Evolutionary conservation across 2,797 vertebrate species (phyloP).

Genomic region (Pogonophryne albipinna): DNA sequence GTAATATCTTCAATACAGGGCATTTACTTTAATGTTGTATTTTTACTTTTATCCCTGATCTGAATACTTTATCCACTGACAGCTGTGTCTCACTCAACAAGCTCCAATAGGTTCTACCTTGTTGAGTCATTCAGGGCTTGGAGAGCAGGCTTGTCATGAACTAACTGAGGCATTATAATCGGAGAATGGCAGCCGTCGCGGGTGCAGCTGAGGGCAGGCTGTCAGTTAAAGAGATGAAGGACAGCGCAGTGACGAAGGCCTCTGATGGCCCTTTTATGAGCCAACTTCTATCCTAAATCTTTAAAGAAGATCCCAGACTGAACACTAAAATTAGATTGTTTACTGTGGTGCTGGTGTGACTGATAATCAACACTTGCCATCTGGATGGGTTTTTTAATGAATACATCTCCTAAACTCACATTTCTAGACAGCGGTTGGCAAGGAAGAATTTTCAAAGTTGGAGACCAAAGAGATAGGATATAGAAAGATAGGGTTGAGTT

Average conservation of each 20-base stretch:
- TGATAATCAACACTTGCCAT: constrained; percentile 54
- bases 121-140: constrained; percentile 42
- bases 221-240: constrained; percentile 44
- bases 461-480: constrained; percentile 10
- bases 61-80: constrained; percentile 17
- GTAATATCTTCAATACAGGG: neutral
- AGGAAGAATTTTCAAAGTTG: constrained; percentile 17
- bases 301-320: constrained; percentile 51
- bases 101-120: constrained; percentile 45
- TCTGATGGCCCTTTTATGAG: constrained; percentile 46
- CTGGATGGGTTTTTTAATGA: constrained; percentile 46
- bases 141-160: constrained; percentile 48
- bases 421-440: constrained; percentile 24
- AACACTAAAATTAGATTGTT: constrained; percentile 49
- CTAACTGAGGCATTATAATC: constrained; percentile 56
- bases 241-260: constrained; percentile 19
- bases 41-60: neutral
- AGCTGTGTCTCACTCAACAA: constrained; percentile 26
- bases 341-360: constrained; percentile 27
- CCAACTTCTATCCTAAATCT: constrained; percentile 43
- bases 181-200: constrained; percentile 45
- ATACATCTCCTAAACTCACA: constrained; percentile 24
- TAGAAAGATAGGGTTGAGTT: constrained; percentile 10
- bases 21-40: neutral
- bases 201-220: constrained; percentile 47